These are phyloP conservation scores for Lepidothrix coronata DNA, from an alignment of 2,113 vertebrate genomes.

Conservation along the genomic window DNA sequence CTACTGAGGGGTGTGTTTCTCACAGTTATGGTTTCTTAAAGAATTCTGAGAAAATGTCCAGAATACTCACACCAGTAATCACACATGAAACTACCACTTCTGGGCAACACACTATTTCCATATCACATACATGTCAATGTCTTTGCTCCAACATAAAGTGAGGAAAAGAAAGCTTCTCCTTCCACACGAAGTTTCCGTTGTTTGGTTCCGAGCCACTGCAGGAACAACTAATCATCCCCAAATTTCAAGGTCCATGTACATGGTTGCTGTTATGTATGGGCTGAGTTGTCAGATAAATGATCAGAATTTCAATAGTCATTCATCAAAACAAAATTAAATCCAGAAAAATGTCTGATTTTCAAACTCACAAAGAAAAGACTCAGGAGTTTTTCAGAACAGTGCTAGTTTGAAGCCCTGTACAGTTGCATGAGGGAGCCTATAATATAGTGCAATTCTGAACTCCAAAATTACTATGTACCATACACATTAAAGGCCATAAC, in stretches of 20 bases:
- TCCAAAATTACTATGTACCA: neutral
- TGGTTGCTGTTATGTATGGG: rapidly evolving
- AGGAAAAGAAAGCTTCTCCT: neutral
- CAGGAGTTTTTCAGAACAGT: neutral
- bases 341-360: neutral
- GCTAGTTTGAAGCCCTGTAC: neutral
- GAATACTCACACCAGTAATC: neutral
- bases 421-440: neutral
- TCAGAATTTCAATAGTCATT: neutral
- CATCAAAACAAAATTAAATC: neutral
- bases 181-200: neutral
- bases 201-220: neutral
- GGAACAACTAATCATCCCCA: neutral
- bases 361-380: neutral
- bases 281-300: neutral
- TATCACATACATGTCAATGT: rapidly evolving
- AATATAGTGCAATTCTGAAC: neutral
- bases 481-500: neutral
- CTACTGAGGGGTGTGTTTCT: neutral
- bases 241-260: neutral
- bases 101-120: neutral
- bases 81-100: neutral
- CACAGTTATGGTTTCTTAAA: neutral
- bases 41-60: neutral
- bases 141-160: neutral